Conservation (phyloP, 1,140 invertebrate genomes). For the Diplogasteroides magnus region DNA sequence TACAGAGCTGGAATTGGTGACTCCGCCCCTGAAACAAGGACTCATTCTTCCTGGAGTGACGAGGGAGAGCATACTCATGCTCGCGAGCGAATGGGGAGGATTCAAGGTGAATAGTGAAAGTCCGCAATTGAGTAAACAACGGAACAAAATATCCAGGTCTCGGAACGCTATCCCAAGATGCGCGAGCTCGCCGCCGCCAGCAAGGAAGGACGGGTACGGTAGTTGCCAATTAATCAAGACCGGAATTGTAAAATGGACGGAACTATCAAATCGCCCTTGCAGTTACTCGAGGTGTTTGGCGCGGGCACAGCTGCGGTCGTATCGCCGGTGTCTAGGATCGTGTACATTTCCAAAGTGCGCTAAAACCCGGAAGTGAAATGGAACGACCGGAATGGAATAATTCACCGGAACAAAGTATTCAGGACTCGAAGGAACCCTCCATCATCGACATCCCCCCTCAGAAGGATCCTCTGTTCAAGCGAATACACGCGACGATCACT, state of each 20-base stretch:
- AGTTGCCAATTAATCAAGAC: too few species aligned
- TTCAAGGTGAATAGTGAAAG: not conserved
- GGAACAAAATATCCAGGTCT: too few species aligned
- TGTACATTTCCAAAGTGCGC: too few species aligned
- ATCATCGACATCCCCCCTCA: not conserved
- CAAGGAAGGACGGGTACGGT: not conserved
- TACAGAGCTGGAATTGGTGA: not conserved
- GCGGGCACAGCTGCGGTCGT: not conserved
- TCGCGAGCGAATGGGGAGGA: not conserved
- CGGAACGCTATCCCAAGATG: not conserved
- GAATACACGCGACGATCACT: not conserved
- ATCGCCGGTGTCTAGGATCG: not conserved
- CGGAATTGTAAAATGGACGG: too few species aligned
- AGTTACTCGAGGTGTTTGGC: not conserved
- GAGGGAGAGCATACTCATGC: not conserved
- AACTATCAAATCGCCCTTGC: too few species aligned
- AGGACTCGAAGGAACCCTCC: too few species aligned
- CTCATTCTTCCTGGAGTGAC: not conserved
- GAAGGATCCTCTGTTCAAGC: not conserved
- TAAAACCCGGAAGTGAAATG: too few species aligned
- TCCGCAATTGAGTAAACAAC: too few species aligned
- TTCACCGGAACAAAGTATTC: too few species aligned
- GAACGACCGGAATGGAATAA: too few species aligned
- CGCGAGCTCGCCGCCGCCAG: not conserved
- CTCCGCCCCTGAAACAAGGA: not conserved